Evolutionary conservation across 2,113 vertebrate genomes (phyloP).

Genomic region (Diglossa brunneiventris): DNA sequence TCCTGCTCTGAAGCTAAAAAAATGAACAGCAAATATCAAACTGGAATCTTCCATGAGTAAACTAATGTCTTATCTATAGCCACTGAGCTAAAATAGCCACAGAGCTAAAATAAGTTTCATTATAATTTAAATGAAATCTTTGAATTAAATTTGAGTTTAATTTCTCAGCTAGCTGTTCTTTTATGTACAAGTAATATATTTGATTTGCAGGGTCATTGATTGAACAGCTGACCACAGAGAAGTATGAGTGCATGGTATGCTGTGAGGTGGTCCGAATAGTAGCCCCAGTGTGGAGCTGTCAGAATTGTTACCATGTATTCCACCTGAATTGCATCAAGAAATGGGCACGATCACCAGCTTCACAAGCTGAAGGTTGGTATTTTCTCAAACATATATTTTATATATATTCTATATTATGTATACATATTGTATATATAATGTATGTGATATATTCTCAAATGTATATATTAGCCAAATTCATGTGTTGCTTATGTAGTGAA

Average conservation of each 20-base stretch:
- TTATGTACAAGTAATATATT: not conserved
- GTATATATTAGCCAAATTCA: not conserved
- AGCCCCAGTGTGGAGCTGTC: slow-evolving; percentile 94
- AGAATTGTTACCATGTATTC: slow-evolving; percentile 96
- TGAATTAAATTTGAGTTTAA: not conserved
- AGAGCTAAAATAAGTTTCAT: not conserved
- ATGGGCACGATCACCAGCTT: slow-evolving; percentile 94
- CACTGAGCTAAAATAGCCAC: not conserved
- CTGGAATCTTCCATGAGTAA: not conserved
- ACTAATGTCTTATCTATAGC: not conserved
- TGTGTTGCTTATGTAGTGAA: not conserved
- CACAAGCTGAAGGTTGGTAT: slow-evolving; percentile 88
- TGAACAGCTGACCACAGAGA: slow-evolving; percentile 93
- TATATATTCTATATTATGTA: not conserved
- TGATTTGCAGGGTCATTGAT: slow-evolving; percentile 85
- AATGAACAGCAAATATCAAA: not conserved
- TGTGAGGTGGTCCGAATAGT: slow-evolving; percentile 89
- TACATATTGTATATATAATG: not conserved
- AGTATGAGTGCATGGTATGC: slow-evolving; percentile 99
- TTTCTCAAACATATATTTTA: not conserved
- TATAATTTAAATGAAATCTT: not conserved
- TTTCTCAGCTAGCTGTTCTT: not conserved
- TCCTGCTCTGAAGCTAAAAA: not conserved
- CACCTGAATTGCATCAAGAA: slow-evolving; percentile 98
- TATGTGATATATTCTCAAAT: not conserved